Conservation (phyloP, 2,797 vertebrate genomes). For the Falco naumanni region DNA sequence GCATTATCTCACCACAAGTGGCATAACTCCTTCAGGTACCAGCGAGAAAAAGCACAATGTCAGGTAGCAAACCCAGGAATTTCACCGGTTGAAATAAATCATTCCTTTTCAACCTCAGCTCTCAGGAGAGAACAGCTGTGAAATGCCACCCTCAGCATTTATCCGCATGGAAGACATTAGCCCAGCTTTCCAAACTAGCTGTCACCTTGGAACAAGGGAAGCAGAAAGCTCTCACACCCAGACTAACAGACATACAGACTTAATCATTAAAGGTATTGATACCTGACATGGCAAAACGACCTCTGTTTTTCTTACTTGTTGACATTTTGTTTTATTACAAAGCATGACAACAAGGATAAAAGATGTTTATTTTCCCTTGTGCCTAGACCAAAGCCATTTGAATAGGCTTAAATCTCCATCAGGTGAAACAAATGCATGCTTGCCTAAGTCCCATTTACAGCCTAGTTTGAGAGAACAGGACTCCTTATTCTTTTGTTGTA, state of each 20-base stretch:
- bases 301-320: neutral
- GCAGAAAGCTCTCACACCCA: neutral
- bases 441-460: rapidly evolving
- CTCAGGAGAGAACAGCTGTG: constrained; percentile 34
- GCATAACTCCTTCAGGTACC: neutral
- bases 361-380: neutral
- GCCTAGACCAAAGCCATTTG: neutral
- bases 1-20: neutral
- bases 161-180: neutral
- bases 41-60: neutral
- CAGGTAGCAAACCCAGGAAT: neutral
- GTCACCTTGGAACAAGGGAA: constrained; percentile 6
- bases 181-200: neutral
- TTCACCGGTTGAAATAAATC: constrained; percentile 29
- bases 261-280: neutral
- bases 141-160: constrained; percentile 19
- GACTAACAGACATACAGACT: neutral
- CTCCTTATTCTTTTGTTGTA: neutral
- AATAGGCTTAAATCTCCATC: neutral
- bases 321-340: neutral
- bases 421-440: neutral
- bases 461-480: neutral
- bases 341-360: neutral
- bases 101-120: neutral
- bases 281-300: neutral